A percentile compares a stretch with the other conserved stretches of the same genome.
phyloP scores from a whole-genome alignment of 2,888 invertebrate genomes.

The Luperina testacea region DNA sequence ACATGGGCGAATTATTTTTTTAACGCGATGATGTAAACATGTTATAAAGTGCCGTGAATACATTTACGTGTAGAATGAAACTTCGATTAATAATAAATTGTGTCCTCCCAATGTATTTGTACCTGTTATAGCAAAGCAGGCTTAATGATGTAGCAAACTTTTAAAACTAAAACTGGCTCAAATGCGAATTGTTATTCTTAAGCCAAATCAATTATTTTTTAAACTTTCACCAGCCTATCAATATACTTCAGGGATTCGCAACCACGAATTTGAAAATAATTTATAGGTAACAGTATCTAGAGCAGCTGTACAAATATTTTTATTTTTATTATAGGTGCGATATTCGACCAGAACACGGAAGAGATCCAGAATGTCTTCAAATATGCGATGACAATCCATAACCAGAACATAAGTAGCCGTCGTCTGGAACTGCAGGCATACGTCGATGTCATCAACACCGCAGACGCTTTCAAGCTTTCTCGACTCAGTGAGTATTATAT shows the following conservation, averaged over 20 bases:
- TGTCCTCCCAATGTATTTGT: neutral
- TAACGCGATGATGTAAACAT: conserved; percentile 14
- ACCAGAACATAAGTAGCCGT: conserved; percentile 94
- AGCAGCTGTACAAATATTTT: neutral
- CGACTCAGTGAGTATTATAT: conserved; percentile 94
- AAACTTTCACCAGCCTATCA: neutral
- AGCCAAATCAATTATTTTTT: no score
- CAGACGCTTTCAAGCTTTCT: conserved; percentile 97
- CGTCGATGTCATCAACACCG: conserved; percentile 97
- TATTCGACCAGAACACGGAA: conserved; percentile 97
- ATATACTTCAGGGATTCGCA: neutral
- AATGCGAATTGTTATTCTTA: neutral
- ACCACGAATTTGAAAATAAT: neutral
- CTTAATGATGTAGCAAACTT: neutral
- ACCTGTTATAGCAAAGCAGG: neutral
- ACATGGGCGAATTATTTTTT: conserved; percentile 31
- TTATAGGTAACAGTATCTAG: neutral
- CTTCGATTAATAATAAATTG: neutral
- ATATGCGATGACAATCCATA: conserved; percentile 96
- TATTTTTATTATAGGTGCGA: conserved; percentile 92
- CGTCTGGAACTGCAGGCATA: conserved; percentile 96
- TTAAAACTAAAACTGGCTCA: neutral
- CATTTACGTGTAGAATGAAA: conserved; percentile 2
- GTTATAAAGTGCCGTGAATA: conserved; percentile 3
- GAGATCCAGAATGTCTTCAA: conserved; percentile 98